Base-by-base conservation (phyloP, 2,888 invertebrate species). In the Drosophila neonasuta region DNA sequence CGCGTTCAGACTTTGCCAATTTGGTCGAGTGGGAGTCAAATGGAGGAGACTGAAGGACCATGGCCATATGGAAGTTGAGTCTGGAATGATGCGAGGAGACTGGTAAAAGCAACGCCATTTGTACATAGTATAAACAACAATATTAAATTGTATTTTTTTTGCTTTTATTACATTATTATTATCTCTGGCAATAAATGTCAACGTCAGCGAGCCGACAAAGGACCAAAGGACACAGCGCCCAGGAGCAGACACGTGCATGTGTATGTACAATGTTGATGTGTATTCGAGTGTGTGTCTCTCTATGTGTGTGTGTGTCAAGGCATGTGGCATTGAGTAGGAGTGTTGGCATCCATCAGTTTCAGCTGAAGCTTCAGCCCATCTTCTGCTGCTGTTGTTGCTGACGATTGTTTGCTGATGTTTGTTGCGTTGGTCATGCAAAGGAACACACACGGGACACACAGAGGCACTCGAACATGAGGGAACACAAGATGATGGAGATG, bases 161-260 rank as follows among this genome's bases (percentile, higher is more conserved):
- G 81, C 77, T 88, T 88, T 83, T 88, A 88, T 88, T 88, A 83
- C 88, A 83, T 83, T 83, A 88, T 83, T 88, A 83, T 88, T 87
- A 88, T 88, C 88, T 83, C 85, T 81, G 88, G 87, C 87, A 83
- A 83, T 83, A 88, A 83, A 83, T 83, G 82, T 83, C 88, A 83
- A 86, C 82, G 82, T 83, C 82, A 88, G 85, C 81, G 86, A 74
- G 80, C 80, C 83, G 86, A 86, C 81, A 86, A 80, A 77, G 80
- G 77, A 55, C 32, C 54, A 55, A 42, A 55, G 54, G 51, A 87
- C 86, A 77, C 71, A 71, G 78, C 78, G 82, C 79, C 85, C 82
- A 81, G 76, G 62, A 86, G 86, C 66, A 49, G 78, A 32, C 52
- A 58, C 36, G 57, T 73, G 64, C 49, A 55, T 55, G 68, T 39